Conservation (phyloP, 2,113 vertebrate species). For the Peromyscus maniculatus region DNA sequence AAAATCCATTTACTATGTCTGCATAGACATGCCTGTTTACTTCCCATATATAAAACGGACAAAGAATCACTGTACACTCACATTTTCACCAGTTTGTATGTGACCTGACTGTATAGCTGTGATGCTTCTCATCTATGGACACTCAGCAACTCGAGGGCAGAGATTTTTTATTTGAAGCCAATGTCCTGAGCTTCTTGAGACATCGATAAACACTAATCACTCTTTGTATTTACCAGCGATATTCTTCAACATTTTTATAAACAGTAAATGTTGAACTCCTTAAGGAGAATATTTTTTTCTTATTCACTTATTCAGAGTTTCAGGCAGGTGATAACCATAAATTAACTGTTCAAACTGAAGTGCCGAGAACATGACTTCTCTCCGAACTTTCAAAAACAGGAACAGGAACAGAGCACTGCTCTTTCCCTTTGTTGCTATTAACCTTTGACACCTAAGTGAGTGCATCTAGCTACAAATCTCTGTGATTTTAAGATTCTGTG, state of each 20-base stretch:
- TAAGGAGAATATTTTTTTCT: background rate
- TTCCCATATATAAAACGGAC: background rate
- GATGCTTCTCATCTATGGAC: background rate
- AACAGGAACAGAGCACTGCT: conserved; percentile 43
- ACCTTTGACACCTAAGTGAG: background rate
- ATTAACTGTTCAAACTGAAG: conserved; percentile 61
- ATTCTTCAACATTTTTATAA: background rate
- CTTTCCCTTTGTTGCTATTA: background rate
- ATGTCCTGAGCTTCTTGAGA: background rate
- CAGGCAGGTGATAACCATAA: conserved; percentile 57
- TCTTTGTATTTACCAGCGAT: background rate
- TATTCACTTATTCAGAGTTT: conserved; percentile 66
- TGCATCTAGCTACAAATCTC: conserved; percentile 32
- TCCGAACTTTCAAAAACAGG: conserved; percentile 61
- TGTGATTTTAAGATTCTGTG: background rate
- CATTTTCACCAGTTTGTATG: background rate
- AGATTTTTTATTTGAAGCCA: background rate
- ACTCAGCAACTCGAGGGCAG: background rate
- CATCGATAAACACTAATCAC: background rate
- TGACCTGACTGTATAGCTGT: background rate
- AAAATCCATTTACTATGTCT: background rate
- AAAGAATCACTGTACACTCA: background rate
- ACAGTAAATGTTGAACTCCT: conserved; percentile 3
- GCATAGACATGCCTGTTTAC: background rate
- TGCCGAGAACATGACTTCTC: conserved; percentile 58